Conservation (phyloP, 2,888 invertebrate species). For the Argyresthia goedartella region DNA sequence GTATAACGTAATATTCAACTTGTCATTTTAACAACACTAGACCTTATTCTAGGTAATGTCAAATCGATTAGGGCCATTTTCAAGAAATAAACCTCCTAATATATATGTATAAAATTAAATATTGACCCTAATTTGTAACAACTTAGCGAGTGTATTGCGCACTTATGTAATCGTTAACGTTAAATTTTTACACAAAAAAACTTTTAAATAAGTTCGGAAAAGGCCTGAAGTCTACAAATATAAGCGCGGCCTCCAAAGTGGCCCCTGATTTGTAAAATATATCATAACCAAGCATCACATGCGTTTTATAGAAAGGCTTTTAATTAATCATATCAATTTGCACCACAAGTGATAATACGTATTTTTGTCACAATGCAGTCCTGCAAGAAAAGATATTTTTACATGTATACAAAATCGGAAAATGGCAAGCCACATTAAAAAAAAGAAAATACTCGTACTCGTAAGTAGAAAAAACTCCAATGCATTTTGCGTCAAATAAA, state of each 20-base stretch:
- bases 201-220: background rate
- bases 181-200: conserved; percentile 1
- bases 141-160: too few relatives aligned
- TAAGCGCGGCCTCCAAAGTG: background rate
- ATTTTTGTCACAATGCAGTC: background rate
- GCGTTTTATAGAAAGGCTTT: conserved; percentile 20
- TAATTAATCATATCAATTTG: background rate
- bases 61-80: conserved; percentile 39
- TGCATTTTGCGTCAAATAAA: background rate
- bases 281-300: conserved; percentile 42
- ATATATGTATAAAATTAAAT: conserved; percentile 15
- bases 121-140: conserved; percentile 9
- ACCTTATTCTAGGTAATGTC: conserved; percentile 61
- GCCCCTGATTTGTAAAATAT: background rate
- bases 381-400: background rate
- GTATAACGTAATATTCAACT: conserved; percentile 30
- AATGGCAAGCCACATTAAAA: background rate
- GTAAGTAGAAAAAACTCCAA: background rate
- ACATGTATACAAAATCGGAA: background rate
- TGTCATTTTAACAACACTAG: conserved; percentile 66
- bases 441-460: background rate
- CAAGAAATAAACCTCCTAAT: conserved; percentile 15
- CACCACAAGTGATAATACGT: background rate
- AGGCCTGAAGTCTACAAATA: background rate
- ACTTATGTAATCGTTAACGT: conserved; percentile 11